Base-by-base conservation (phyloP, 1,140 invertebrate genomes). In the Drosophila pectinifera region DNA sequence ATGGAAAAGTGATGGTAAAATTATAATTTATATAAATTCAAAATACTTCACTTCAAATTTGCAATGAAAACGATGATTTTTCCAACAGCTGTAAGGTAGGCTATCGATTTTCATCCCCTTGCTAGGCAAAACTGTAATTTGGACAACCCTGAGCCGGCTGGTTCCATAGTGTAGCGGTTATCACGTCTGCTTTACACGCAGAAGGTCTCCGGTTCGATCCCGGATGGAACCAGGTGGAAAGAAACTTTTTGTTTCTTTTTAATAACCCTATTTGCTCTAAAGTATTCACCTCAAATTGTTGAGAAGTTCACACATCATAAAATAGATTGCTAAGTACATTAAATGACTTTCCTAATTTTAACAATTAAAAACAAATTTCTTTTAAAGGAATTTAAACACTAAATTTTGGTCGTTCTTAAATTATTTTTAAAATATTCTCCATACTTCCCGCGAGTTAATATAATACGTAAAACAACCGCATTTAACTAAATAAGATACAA, bases 161-260 rank as follows among this genome's bases (percentile, higher is more conserved):
- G 91, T 93, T 93, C 90, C 93, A 93, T 93, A 93, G 93, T 93
- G 94, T 94, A 94, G 94, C 93, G 94, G 94, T 94, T 94, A 94
- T 94, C 94, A 94, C 93, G 93, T 94, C 93, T 93, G 94, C 94
- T 94, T 94, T 93, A 94, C 94, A 94, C 94, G 94, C 94, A 93
- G 93, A 94, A 94, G 94, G 94, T 94, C 94, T 93, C 94, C 93
- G 93, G 94, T 94, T 79, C 80, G 62, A 79, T 84, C 59, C 59
- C 59, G 59, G 58, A 54, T 64, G 61, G 61, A 55, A 56, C 62
- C 62, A 65, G 24, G 31, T 46, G 31, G 31, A 34, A 1, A 10
- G n/a, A n/a, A n/a, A n/a, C n/a, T 38, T 61, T 51, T 45, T 45
- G 13, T 24, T 20, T 38, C n/a, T 28, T 16, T 45, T 42, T 5